Evolutionary conservation across 2,797 vertebrate genomes (phyloP), one percentile per base, ranked within the genome.

Genomic region (Mergus octosetaceus): DNA sequence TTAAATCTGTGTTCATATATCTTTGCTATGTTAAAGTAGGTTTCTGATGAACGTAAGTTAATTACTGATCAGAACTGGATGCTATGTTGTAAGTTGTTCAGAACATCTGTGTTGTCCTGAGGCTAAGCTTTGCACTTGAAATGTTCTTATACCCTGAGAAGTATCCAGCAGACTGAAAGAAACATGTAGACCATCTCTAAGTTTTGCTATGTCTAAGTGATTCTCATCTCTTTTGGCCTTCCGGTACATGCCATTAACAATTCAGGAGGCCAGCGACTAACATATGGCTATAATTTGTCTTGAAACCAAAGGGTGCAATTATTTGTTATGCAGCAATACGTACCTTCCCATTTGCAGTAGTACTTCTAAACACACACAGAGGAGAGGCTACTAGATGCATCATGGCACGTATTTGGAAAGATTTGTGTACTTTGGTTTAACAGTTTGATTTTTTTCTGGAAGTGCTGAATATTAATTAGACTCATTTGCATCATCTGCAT

Each of bases 181-280:
- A 21, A 51, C 81, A 47, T 45, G 18, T 38, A 34, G 65, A 60
- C 28, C 34, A 11, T 32, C 43, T 70, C 25, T 47, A 57, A 30
- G 56, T 60, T 43, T 34, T 69, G n/a, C 41, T 69, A 10, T 58
- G 51, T 43, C 78, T 77, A 74, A 74, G 57, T 3, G 61, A 28
- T 32, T 28, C 12, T 82, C 56, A 13, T 38, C 87, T 71, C 27
- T 64, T 71, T 28, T 68, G 74, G 47, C 60, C 75, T 41, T 54
- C 68, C 73, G 65, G 19, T n/a, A 24, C n/a, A 51, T 58, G 43
- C 77, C 82, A 66, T 68, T 82, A 58, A 47, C 39, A 85, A 54
- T 77, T 87, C 41, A 69, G 60, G 73, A 87, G 57, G 51, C 82
- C 94, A 94, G 85, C n/a, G 65, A 43, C n/a, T 72, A 90, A 78